Base-by-base conservation (phyloP, 1,140 invertebrate species). In the Archivesica marissinica region DNA sequence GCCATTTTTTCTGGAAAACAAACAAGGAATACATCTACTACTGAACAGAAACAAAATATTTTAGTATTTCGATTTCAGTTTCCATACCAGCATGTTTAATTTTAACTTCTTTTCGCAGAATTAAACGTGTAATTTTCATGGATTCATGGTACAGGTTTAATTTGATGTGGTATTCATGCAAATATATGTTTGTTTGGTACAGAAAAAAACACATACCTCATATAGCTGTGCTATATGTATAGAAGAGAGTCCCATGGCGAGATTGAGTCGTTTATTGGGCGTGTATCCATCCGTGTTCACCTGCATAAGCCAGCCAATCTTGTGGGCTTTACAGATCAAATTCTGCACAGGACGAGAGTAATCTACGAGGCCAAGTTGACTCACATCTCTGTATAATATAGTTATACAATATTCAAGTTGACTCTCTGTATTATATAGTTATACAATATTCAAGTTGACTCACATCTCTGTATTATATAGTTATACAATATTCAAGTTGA, bases 171-270 rank as follows among this genome's bases (percentile, higher is more conserved):
- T n/a, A n/a, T n/a, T n/a, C n/a, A n/a, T n/a, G n/a, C n/a, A n/a
- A n/a, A n/a, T n/a, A n/a, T n/a, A n/a, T n/a, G n/a, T n/a, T n/a
- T n/a, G n/a, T n/a, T n/a, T n/a, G n/a, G n/a, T n/a, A n/a, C n/a
- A n/a, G n/a, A n/a, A n/a, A 30, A 17, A 38, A 13, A 52, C 23
- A 75, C 89, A 64, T 82, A 92, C 90, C 87, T 92, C 91, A 78
- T 92, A 88, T 44, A 89, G 64, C 82, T 93, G 92, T 28, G 91
- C 89, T 72, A 92, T 90, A 68, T 93, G 92, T 85, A 92, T 85
- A 13, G 91, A 81, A 30, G 92, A 90, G 54, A 93, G 82, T 20
- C 92, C 92, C 91, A 93, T 92, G 39, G 92, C 92, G 64, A 93
- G 76, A 77, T 92, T 91, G 13, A 91, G 76, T 83, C 91, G 80